phyloP scores from a whole-genome alignment of 2,888 invertebrate genomes.

The Imbricaverruca yamaguchii region DNA sequence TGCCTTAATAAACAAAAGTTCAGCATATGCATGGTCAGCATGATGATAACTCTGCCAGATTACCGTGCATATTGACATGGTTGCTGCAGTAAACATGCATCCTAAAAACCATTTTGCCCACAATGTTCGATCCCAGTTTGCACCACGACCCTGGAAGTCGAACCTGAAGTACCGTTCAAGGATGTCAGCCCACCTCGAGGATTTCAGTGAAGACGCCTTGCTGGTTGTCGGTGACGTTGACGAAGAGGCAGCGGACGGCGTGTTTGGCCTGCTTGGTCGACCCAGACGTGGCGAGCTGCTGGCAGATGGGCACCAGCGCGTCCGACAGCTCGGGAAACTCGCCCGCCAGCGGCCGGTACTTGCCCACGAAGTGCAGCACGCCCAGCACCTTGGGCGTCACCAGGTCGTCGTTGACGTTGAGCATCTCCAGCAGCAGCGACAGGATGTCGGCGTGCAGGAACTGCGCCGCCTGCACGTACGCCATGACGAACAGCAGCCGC shows the following conservation, averaged over 20 bases:
- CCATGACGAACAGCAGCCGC: conserved; percentile 76
- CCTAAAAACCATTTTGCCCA: too few relatives aligned
- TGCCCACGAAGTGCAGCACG: conserved; percentile 77
- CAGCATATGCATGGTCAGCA: too few relatives aligned
- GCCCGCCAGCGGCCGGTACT: conserved; percentile 66
- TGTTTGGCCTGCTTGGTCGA: conserved; percentile 94
- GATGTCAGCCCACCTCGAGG: conserved; percentile 51
- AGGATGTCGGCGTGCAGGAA: conserved; percentile 80
- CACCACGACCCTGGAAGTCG: too few relatives aligned
- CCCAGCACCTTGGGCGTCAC: conserved; percentile 74
- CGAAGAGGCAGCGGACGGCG: conserved; percentile 83
- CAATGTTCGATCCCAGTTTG: too few relatives aligned
- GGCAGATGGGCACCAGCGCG: conserved; percentile 73
- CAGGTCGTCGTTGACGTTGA: conserved; percentile 70
- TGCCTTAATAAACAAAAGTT: too few relatives aligned
- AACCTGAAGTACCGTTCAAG: neutral
- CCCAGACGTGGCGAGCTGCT: conserved; percentile 78
- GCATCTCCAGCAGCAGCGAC: conserved; percentile 62
- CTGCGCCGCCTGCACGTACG: conserved; percentile 86
- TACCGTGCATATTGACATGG: too few relatives aligned
- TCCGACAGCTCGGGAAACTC: conserved; percentile 67
- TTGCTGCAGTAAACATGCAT: too few relatives aligned
- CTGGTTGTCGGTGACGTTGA: conserved; percentile 63
- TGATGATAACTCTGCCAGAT: too few relatives aligned
- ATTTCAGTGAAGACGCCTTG: conserved; percentile 74